These are phyloP conservation scores for Syndactyla subalaris DNA, from an alignment of 2,797 vertebrate species.

Conservation along the genomic window DNA sequence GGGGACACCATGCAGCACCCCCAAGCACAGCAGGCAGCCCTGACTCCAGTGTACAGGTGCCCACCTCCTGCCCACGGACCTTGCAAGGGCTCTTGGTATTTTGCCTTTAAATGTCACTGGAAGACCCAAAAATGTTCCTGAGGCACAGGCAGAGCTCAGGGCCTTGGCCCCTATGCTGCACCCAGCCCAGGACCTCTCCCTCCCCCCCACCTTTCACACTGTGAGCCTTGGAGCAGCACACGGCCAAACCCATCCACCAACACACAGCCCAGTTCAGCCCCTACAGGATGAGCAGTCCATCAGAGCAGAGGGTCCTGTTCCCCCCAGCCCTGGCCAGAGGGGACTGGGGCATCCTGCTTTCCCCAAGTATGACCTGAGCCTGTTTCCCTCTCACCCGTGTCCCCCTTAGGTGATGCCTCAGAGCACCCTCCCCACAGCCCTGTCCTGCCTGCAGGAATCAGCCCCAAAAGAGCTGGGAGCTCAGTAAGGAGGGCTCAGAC, in stretches of 20 bases:
- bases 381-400: neutral
- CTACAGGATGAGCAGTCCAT: accelerated
- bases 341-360: accelerated
- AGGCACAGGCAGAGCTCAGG: neutral
- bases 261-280: neutral
- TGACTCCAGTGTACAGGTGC: accelerated
- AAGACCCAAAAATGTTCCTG: neutral
- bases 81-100: neutral
- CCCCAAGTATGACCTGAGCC: neutral
- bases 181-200: neutral
- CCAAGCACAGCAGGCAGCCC: neutral
- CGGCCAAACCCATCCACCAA: accelerated
- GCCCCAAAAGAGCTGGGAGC: neutral
- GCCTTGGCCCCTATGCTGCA: no score
- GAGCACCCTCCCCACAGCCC: neutral
- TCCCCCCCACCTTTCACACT: neutral
- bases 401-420: accelerated
- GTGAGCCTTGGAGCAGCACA: neutral
- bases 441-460: neutral
- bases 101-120: neutral
- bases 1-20: accelerated
- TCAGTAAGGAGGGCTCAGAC: neutral
- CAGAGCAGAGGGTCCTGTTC: neutral
- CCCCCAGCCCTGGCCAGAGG: accelerated
- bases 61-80: accelerated